phyloP scores from a whole-genome alignment of 2,888 invertebrate species.

The Drosophila peninsularis region DNA sequence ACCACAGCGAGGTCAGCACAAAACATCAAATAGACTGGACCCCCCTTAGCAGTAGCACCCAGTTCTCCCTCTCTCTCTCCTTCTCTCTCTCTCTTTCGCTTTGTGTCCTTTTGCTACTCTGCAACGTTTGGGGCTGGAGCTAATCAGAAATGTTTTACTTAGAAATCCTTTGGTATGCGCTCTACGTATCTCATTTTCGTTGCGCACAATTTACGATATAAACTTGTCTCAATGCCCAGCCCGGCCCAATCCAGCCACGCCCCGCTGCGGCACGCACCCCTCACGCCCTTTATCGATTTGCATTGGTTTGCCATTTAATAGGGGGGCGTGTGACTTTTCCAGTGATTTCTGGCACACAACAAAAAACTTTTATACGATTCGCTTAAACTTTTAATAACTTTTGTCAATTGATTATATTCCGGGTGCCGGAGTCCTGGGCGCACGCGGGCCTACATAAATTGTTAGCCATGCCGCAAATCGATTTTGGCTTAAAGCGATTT shows the following conservation, averaged over 20 bases:
- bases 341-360: slow-evolving; percentile 62
- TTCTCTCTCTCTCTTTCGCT: slow-evolving; percentile 10
- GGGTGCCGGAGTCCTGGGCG: slow-evolving; percentile 9
- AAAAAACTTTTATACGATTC: slow-evolving; percentile 60
- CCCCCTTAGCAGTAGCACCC: slow-evolving; percentile 25
- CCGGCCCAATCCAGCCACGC: not conserved
- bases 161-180: slow-evolving; percentile 77
- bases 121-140: slow-evolving; percentile 44
- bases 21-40: slow-evolving; percentile 73
- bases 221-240: slow-evolving; percentile 48
- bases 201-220: slow-evolving; percentile 79
- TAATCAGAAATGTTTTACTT: slow-evolving; percentile 80
- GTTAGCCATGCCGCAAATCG: slow-evolving; percentile 45
- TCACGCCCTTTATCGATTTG: slow-evolving; percentile 57
- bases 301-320: slow-evolving; percentile 69
- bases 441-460: slow-evolving; percentile 22
- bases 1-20: slow-evolving; percentile 78
- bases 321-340: slow-evolving; percentile 55
- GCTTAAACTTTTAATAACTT: slow-evolving; percentile 77
- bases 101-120: slow-evolving; percentile 19
- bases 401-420: slow-evolving; percentile 73
- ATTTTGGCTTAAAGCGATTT: slow-evolving; percentile 54
- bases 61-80: not conserved
- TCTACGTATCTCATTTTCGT: slow-evolving; percentile 79
- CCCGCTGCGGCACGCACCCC: not conserved